Evolutionary conservation across 2,113 vertebrate species (phyloP), one percentile per base, ranked within the genome.

Genomic region (Natator depressus): DNA sequence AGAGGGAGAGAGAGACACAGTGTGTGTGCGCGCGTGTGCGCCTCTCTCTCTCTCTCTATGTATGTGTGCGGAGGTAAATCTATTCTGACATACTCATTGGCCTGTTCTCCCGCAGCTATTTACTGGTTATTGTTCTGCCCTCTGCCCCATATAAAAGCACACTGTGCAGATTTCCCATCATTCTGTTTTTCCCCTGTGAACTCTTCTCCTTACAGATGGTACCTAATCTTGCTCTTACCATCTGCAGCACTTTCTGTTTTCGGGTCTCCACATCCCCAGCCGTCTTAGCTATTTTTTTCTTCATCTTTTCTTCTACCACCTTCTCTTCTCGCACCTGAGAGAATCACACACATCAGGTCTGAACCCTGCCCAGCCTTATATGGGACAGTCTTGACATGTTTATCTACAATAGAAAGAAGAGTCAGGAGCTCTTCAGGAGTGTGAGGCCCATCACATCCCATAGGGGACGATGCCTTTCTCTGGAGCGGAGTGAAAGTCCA

Each of bases 291-390:
- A 96, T 94, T 62, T 99, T 99, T 51, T 98, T 99, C 98, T 98
- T 99, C 87, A 98, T 98, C 89, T 98, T 98, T 93, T 99, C 99
- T 31, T 99, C 99, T 0, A 98, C 97, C 78, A 83, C 47, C 3
- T 99, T 99, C 97, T 99, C 99, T 46, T 99, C 98, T 88, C 97
- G 98, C 76, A 98, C 93, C 98, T 97, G 91, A 19, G 49, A 59
- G 89, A 96, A 78, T n/a, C 87, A 90, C 75, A 3, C 80, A 62
- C 49, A 16, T 0, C 75, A 1, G 0, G 0, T 38, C 31, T 27
- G 79, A 46, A 31, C 49, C 42, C 42, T 47, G 24, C 4, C 13
- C 3, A 0, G 0, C 55, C 54, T 57, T 50, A 11, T 2, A 0
- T 0, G 3, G 35, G 82, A 24, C 20, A 25, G 5, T 2, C 5